Evolutionary conservation across 2,797 vertebrate species (phyloP), one percentile per base, ranked within the genome.

Genomic region (Oreochromis mossambicus): DNA sequence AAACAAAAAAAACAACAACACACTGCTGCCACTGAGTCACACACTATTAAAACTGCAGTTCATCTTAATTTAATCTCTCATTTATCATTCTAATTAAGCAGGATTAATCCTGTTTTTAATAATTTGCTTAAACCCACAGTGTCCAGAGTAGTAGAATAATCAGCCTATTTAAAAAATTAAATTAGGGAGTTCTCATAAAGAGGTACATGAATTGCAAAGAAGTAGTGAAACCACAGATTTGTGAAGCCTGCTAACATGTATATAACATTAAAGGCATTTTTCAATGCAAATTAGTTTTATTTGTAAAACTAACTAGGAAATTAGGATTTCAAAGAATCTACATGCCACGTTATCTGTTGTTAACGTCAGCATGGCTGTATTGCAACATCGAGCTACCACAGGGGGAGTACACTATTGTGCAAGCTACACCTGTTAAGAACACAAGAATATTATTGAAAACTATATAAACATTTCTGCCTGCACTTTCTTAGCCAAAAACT

Each of bases 1-100:
- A 26, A 26, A 26, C 3, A 1, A 8, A 24, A 11, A 26, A 29
- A 5, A 10, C 0, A 17, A 48, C 4, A 9, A 10, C 10, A 1
- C 29, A 61, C 58, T 63, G 32, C 58, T n/a, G 58, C 9, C 17
- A 61, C 56, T 3, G 2, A 61, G 32, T 36, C 58, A 63, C 17
- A 1, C 17, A n/a, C 17, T 63, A 63, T 36, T 63, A 63, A 63
- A 63, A 36, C 32, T 63, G 58, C 19, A 50, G 26, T 75, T 50
- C 32, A 75, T 50, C 21, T 50, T 29, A 7, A 8, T 50, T 3
- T 3, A 75, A 50, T 19, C 70, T 6, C 9, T n/a, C 10, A 2
- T 32, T 75, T 46, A 32, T 32, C 26, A 75, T 50, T 75, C 46
- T 32, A n/a, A 48, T 32, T 50, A 12, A n/a, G 43, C 24, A 48